Conservation (phyloP, 2,113 vertebrate genomes). For the Saguinus imperator region DNA sequence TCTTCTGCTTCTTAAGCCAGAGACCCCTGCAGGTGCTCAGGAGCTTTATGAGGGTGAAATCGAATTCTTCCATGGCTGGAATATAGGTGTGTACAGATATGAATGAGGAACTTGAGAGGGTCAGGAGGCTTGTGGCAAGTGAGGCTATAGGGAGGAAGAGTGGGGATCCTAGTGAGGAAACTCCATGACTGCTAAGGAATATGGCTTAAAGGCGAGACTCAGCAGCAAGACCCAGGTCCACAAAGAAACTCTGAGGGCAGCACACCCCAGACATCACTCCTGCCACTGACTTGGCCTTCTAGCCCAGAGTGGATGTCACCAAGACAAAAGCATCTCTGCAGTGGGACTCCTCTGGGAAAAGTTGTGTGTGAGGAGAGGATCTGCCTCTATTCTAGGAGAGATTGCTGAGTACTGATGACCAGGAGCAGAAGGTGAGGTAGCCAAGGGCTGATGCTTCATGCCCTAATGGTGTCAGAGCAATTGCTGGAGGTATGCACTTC, state of each 20-base stretch:
- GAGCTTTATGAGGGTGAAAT: background rate
- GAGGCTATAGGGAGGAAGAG: background rate
- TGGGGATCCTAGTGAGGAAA: background rate
- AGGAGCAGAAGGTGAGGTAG: background rate
- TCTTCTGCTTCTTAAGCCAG: background rate
- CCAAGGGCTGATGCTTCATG: background rate
- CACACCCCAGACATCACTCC: background rate
- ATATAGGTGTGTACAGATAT: background rate
- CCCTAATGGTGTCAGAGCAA: background rate
- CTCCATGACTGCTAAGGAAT: background rate
- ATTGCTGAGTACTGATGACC: rapidly evolving
- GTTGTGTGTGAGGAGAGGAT: no score
- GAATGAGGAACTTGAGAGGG: background rate
- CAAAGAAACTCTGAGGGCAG: background rate
- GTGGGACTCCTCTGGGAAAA: background rate
- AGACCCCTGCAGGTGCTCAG: background rate
- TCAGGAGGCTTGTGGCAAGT: no score
- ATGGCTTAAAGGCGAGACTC: background rate
- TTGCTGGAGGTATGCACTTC: background rate
- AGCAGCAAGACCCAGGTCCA: background rate
- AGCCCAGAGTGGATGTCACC: background rate
- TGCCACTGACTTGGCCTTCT: background rate
- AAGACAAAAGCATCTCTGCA: rapidly evolving
- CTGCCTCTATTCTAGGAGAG: background rate
- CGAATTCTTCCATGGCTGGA: background rate